A percentile compares a stretch with the other conserved stretches of the same genome.
phyloP scores from a whole-genome alignment of 2,113 vertebrate genomes.

The Amphiprion percula region DNA sequence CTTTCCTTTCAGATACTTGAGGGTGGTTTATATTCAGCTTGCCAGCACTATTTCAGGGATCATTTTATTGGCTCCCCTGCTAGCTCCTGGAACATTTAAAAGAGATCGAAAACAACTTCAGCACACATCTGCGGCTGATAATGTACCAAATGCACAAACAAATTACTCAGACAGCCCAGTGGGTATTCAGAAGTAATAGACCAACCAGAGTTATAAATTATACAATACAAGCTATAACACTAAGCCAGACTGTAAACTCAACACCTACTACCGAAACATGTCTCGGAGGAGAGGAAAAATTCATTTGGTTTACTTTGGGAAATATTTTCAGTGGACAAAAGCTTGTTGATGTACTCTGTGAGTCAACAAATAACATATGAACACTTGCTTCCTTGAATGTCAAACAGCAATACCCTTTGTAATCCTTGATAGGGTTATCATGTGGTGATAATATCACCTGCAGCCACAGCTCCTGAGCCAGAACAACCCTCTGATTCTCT shows the following conservation, averaged over 20 bases:
- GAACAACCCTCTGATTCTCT: slow-evolving; percentile 64
- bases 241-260: slow-evolving; percentile 29
- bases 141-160: slow-evolving; percentile 64
- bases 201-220: slow-evolving; percentile 61
- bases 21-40: slow-evolving; percentile 46
- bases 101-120: slow-evolving; percentile 57
- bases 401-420: slow-evolving; percentile 62
- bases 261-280: slow-evolving; percentile 6
- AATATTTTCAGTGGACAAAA: slow-evolving; percentile 3
- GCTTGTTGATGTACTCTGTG: slow-evolving; percentile 17
- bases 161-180: slow-evolving; percentile 67
- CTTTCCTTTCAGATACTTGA: slow-evolving; percentile 21
- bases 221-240: slow-evolving; percentile 55
- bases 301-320: slow-evolving; percentile 34
- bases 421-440: slow-evolving; percentile 44
- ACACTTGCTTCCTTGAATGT: slow-evolving; percentile 61
- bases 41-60: slow-evolving; percentile 36
- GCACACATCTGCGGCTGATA: slow-evolving; percentile 55
- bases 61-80: slow-evolving; percentile 58
- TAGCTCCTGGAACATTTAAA: slow-evolving; percentile 63
- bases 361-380: slow-evolving; percentile 39
- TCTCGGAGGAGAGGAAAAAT: slow-evolving; percentile 29
- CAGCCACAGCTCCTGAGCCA: slow-evolving; percentile 52
- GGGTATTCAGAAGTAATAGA: slow-evolving; percentile 67
- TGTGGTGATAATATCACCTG: slow-evolving; percentile 52